Evolutionary conservation across 2,888 invertebrate species (phyloP).

Genomic region (Scotopteryx bipunctaria): DNA sequence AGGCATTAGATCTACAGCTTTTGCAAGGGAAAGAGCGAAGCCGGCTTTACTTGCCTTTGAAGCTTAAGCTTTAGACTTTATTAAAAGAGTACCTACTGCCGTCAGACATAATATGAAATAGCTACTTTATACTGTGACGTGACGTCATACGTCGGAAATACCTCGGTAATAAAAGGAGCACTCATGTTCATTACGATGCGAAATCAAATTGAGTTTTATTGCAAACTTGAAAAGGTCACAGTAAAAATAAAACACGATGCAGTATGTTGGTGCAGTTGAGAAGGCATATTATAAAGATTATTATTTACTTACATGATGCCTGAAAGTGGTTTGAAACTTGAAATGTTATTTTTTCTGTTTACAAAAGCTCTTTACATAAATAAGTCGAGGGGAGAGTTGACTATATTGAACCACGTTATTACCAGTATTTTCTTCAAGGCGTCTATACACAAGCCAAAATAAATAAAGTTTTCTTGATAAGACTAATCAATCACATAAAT

Average conservation of each 20-base stretch:
- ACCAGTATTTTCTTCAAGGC: too few relatives aligned
- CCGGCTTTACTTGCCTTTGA: slow-evolving; percentile 24
- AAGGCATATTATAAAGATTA: background rate
- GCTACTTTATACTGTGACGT: background rate
- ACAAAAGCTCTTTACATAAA: too few relatives aligned
- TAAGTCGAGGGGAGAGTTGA: too few relatives aligned
- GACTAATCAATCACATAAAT: too few relatives aligned
- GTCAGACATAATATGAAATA: background rate
- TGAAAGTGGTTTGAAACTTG: too few relatives aligned
- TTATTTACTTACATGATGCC: too few relatives aligned
- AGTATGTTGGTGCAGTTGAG: background rate
- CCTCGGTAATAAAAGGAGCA: slow-evolving; percentile 1
- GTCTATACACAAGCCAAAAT: too few relatives aligned
- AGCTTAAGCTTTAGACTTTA: slow-evolving; percentile 16
- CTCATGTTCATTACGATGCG: slow-evolving; percentile 10
- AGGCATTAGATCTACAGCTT: background rate
- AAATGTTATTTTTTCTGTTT: too few relatives aligned
- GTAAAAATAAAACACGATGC: background rate
- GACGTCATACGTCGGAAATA: slow-evolving; percentile 7
- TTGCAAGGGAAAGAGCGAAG: slow-evolving; percentile 9
- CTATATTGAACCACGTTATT: background rate
- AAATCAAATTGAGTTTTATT: slow-evolving; percentile 29
- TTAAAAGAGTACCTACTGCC: background rate
- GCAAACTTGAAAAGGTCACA: slow-evolving; percentile 4
- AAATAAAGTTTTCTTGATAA: too few relatives aligned